Percentiles rank a stretch among this genome's conserved stretches.
Evolutionary conservation across 2,888 invertebrate species (phyloP).

Genomic region (Hedya salicella): DNA sequence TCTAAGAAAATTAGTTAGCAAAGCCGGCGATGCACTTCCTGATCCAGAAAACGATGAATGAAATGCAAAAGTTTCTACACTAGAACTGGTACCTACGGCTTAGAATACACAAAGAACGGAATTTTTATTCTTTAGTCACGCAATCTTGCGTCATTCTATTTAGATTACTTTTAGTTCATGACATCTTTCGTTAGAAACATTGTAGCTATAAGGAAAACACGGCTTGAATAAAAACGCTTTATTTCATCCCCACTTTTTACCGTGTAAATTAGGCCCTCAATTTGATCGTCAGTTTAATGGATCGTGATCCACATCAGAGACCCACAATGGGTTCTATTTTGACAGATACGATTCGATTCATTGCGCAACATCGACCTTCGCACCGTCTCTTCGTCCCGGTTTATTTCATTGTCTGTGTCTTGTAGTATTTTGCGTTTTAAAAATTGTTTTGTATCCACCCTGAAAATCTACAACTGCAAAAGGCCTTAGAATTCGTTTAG

Average conservation of each 20-base stretch:
- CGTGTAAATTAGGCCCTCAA: slow-evolving; percentile 32
- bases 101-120: slow-evolving; percentile 25
- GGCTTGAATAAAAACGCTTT: slow-evolving; percentile 23
- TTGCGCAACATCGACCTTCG: slow-evolving; percentile 72
- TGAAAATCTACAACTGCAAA: no score
- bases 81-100: slow-evolving; percentile 8
- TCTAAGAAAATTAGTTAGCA: no score
- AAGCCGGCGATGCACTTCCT: no score
- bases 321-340: slow-evolving; percentile 69
- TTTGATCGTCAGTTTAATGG: slow-evolving; percentile 43
- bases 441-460: background rate
- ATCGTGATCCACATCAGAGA: slow-evolving; percentile 68
- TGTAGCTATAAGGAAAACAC: slow-evolving; percentile 37
- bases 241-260: slow-evolving; percentile 24
- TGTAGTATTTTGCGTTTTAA: slow-evolving; percentile 13
- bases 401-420: slow-evolving; percentile 36
- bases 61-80: slow-evolving; percentile 7
- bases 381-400: slow-evolving; percentile 60
- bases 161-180: slow-evolving; percentile 38
- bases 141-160: slow-evolving; percentile 40
- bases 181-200: slow-evolving; percentile 40
- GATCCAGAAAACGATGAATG: slow-evolving; percentile 1
- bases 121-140: slow-evolving; percentile 38
- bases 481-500: no score
- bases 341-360: slow-evolving; percentile 65